These are phyloP conservation scores for Eristalis arbustorum DNA, from an alignment of 2,888 invertebrate genomes.

Conservation along the genomic window DNA sequence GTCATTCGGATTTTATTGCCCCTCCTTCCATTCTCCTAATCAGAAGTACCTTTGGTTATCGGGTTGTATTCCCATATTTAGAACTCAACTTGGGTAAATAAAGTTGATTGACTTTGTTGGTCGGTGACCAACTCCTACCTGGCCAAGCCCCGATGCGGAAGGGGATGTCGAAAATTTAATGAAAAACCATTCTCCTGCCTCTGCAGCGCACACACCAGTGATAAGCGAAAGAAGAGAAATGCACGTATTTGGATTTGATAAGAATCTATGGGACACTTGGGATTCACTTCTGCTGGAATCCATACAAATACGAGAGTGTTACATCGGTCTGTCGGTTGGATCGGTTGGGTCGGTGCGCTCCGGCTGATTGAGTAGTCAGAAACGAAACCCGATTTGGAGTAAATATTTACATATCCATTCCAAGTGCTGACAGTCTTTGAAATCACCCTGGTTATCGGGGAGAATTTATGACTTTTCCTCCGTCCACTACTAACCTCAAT, in stretches of 20 bases:
- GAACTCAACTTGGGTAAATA: conserved; percentile 51
- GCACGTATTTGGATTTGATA: conserved; percentile 51
- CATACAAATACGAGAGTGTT: neutral
- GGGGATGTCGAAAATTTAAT: conserved; percentile 34
- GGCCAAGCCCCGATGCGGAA: conserved; percentile 14
- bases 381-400: conserved; percentile 41
- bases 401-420: conserved; percentile 55
- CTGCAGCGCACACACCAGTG: conserved; percentile 6
- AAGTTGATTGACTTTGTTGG: conserved; percentile 54
- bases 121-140: conserved; percentile 25
- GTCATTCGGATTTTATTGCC: conserved; percentile 63
- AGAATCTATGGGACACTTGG: conserved; percentile 48
- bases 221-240: conserved; percentile 51
- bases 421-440: conserved; percentile 26
- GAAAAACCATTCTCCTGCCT: conserved; percentile 41
- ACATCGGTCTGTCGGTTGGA: neutral
- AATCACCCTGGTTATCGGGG: neutral
- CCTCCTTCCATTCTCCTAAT: conserved; percentile 44
- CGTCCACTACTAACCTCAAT: neutral
- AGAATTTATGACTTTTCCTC: conserved; percentile 46
- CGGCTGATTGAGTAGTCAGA: conserved; percentile 59
- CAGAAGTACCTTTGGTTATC: conserved; percentile 59
- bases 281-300: conserved; percentile 19
- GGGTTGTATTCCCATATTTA: conserved; percentile 44
- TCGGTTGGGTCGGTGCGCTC: neutral